Evolutionary conservation across 2,113 vertebrate species (phyloP).

Genomic region (Ailuropoda melanoleuca): DNA sequence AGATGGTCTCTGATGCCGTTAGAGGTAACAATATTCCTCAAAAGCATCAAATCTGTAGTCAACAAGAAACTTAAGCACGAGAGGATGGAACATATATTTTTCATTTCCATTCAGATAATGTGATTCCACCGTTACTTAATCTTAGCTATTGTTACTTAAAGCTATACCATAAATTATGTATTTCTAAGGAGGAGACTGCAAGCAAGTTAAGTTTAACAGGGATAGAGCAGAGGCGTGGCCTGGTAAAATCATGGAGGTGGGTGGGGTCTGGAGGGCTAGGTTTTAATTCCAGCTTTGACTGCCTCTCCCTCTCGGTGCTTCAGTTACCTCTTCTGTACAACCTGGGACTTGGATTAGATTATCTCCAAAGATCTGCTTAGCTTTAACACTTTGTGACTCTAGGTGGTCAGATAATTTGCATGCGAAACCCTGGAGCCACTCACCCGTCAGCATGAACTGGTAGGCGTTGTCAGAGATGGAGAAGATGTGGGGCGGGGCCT

Average conservation of each 20-base stretch:
- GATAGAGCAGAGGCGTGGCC: not conserved
- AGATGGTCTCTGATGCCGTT: not conserved
- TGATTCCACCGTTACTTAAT: not conserved
- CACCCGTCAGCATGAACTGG: constrained; percentile 85
- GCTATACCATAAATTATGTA: not conserved
- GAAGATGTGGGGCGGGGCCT: constrained; percentile 86
- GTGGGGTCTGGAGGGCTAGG: not conserved
- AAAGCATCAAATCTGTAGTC: not conserved
- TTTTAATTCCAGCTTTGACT: not conserved
- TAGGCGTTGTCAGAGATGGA: constrained; percentile 86
- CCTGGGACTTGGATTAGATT: not conserved
- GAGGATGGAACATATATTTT: not conserved
- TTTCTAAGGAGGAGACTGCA: not conserved
- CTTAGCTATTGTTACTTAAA: not conserved
- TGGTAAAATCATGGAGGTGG: not conserved
- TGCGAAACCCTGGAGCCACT: constrained; percentile 1
- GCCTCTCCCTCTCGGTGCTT: not conserved
- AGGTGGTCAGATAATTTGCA: not conserved
- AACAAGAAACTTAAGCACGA: not conserved
- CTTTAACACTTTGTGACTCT: not conserved
- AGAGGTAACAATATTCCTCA: not conserved
- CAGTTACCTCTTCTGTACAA: not conserved
- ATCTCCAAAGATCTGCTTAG: not conserved
- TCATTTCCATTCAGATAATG: not conserved
- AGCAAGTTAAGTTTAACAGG: not conserved